Evolutionary conservation across 2,797 vertebrate species (phyloP).

Genomic region (Peromyscus aztecus): DNA sequence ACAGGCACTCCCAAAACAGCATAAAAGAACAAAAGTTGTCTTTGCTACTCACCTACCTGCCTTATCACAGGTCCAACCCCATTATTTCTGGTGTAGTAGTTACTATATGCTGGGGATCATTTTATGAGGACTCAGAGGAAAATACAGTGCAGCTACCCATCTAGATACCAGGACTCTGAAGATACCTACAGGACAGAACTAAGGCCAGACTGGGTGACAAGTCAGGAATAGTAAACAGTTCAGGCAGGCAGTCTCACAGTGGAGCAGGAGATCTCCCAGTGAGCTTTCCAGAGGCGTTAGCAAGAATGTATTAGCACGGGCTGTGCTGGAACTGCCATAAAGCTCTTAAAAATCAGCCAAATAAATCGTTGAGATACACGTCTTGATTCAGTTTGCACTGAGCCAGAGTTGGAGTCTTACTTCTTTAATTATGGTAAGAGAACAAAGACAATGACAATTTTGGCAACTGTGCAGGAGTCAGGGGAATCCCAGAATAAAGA

Average conservation of each 20-base stretch:
- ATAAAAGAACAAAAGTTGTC: neutral
- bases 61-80: slow-evolving; percentile 1
- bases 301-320: neutral
- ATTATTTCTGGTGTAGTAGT: neutral
- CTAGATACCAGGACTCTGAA: neutral
- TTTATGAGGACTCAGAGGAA: slow-evolving; percentile 7
- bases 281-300: neutral
- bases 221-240: neutral
- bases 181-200: neutral
- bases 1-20: neutral
- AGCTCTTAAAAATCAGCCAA: neutral
- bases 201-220: neutral
- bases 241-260: neutral
- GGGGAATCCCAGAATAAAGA: neutral
- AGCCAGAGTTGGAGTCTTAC: neutral
- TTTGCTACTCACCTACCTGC: neutral
- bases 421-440: neutral
- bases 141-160: neutral
- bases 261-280: neutral
- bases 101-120: neutral
- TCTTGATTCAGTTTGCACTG: neutral
- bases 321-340: neutral
- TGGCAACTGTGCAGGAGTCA: neutral
- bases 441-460: neutral
- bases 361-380: neutral